Evolutionary conservation across 2,797 vertebrate species (phyloP), one percentile per base, ranked within the genome.

Genomic region (Oreochromis grahami): DNA sequence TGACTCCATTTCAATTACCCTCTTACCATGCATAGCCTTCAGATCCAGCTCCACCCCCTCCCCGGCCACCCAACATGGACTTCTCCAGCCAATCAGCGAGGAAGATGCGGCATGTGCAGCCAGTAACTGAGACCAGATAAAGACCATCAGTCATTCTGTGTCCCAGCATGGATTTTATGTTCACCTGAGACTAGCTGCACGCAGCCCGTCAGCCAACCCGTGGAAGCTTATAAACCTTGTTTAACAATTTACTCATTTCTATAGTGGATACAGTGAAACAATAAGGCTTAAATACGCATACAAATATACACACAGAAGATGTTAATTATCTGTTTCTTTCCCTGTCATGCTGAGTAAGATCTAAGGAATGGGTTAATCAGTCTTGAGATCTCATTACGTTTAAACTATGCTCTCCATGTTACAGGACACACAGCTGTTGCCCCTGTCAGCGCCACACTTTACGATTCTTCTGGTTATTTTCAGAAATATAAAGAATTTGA

Each of bases 401-500:
- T 72, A 45, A 72, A 26, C 5, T 41, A 32, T n/a, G 56, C 19
- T 29, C 7, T 21, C 26, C 9, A 38, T 82, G 8, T 65, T 74
- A 45, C 43, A 50, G 29, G 14, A 76, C 78, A 63, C 21, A 38
- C 29, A 52, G n/a, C n/a, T 12, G 15, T 82, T 43, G 29, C 43
- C 21, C 43, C 15, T 68, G 32, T 52, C 70, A 58, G 55, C 52
- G 7, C 24, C 51, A 83, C 32, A 29, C 26, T 56, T 21, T 32
- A 70, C 13, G 34, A 63, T 36, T 50, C 34, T 34, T 72, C 29
- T 86, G 55, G 72, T 81, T 60, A 60, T 81, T 95, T 95, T 85
- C 91, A 99, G 98, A 99, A 99, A 96, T 98, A 98, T 90, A 99
- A 99, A 95, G 98, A 99, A 82, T 97, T 97, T 82, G 98, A 98